A percentile compares a stretch with the other conserved stretches of the same genome.
phyloP scores from a whole-genome alignment of 2,113 vertebrate species.

The Amblyornis subalaris region DNA sequence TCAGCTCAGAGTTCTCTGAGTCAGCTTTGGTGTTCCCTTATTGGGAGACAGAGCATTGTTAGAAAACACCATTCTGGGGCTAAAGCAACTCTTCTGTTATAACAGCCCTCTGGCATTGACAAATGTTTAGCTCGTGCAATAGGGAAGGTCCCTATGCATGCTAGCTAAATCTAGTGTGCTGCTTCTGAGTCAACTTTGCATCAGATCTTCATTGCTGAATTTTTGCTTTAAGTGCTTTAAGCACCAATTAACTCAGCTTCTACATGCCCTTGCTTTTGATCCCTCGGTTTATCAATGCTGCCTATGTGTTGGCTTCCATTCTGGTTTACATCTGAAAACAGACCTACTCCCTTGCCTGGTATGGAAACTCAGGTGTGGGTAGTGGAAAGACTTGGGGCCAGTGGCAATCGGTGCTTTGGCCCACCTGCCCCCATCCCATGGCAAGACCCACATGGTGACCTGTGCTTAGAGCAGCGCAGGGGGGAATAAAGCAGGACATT shows the following conservation, averaged over 20 bases:
- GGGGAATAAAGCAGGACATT: background rate
- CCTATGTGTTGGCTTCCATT: background rate
- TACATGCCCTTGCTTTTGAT: background rate
- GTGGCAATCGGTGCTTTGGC: background rate
- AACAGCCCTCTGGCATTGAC: background rate
- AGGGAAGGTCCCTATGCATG: background rate
- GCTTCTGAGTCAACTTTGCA: background rate
- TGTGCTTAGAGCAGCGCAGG: background rate
- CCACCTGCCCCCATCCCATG: background rate
- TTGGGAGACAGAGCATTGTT: background rate
- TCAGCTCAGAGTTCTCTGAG: conserved; percentile 3
- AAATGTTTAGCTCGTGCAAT: background rate
- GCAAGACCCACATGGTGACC: background rate
- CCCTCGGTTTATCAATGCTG: background rate
- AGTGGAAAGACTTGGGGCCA: background rate
- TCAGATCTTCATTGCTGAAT: background rate
- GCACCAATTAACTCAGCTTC: background rate
- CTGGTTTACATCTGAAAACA: background rate
- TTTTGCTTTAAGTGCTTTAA: background rate
- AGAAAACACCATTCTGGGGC: background rate
- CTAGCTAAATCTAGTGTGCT: background rate
- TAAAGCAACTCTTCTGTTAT: background rate
- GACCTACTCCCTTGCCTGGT: background rate
- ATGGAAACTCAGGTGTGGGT: background rate
- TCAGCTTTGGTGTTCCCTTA: conserved; percentile 26